Conservation (phyloP, 2,113 vertebrate genomes). For the Festucalex cinctus region DNA sequence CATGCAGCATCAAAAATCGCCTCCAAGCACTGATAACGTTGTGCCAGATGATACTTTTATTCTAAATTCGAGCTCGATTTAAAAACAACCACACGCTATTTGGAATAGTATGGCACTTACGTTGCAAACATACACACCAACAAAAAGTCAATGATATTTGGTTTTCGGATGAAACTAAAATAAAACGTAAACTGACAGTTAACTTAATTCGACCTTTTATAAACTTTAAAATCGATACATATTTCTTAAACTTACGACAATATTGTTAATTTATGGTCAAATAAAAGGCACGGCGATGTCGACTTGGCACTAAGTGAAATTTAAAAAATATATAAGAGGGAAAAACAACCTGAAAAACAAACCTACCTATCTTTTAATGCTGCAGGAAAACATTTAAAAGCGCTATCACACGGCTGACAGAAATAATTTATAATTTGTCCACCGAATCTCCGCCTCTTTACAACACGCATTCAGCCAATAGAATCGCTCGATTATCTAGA, state of each 20-base stretch:
- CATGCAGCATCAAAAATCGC: neutral
- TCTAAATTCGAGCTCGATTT: neutral
- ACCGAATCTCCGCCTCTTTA: neutral
- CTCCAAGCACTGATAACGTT: neutral
- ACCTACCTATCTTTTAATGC: constrained; percentile 15
- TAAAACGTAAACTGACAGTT: neutral
- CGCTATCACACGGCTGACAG: constrained; percentile 34
- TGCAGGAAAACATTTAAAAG: neutral
- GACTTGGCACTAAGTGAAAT: neutral
- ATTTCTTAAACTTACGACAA: neutral
- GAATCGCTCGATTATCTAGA: neutral
- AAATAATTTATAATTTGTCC: constrained; percentile 6
- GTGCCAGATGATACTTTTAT: neutral
- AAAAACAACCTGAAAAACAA: neutral
- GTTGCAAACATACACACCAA: neutral
- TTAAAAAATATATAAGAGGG: neutral
- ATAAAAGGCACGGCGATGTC: neutral
- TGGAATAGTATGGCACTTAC: neutral
- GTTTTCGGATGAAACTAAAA: neutral
- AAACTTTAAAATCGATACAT: neutral
- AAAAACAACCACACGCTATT: neutral
- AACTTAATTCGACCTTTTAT: neutral
- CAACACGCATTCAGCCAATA: constrained; percentile 23
- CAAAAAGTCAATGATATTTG: neutral
- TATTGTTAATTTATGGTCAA: no score